Base-by-base conservation (phyloP, 2,113 vertebrate species). In the Hucho hucho region DNA sequence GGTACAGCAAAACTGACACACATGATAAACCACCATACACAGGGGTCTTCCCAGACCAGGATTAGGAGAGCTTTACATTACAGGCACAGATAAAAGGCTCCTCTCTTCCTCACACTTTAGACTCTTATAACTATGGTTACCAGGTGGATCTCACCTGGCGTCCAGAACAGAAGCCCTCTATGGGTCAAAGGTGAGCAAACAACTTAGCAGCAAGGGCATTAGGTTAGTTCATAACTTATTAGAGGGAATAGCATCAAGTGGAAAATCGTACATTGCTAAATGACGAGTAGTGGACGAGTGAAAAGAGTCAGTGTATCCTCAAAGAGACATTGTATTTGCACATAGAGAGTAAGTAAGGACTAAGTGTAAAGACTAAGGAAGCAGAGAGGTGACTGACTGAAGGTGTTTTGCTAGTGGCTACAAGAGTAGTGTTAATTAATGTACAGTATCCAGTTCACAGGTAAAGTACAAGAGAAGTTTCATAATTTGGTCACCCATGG, bases 51-150 rank as follows among this genome's bases (percentile, higher is more conserved):
- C 37, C 67, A 59, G 76, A 81, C 65, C 81, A 43, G 37, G 37
- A 43, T 43, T 6, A 65, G 72, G 83, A 75, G 74, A 74, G 58
- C 32, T 67, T 72, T 75, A 76, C 72, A 64, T 64, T 56, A 76
- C 73, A 76, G 79, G 77, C 72, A 26, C 64, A 80, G 75, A 28
- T 53, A 43, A 72, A 82, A 84, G 74, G 81, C 75, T 78, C 74
- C 78, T 76, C n/a, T 43, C 37, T 43, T 22, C 69, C 79, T n/a
- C 49, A 70, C 43, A 24, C 32, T 6, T 77, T 61, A 86, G 72
- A 75, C 64, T 56, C 71, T 71, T 58, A 77, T 26, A 64, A 72
- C 80, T 77, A 83, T 68, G 47, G 28, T 47, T 12, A 49, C 53
- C 20, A 74, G 76, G 79, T 24, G 69, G 64, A 81, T 72, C 20